Evolutionary conservation across 2,113 vertebrate species (phyloP), one percentile per base, ranked within the genome.

Genomic region (Athene noctua): DNA sequence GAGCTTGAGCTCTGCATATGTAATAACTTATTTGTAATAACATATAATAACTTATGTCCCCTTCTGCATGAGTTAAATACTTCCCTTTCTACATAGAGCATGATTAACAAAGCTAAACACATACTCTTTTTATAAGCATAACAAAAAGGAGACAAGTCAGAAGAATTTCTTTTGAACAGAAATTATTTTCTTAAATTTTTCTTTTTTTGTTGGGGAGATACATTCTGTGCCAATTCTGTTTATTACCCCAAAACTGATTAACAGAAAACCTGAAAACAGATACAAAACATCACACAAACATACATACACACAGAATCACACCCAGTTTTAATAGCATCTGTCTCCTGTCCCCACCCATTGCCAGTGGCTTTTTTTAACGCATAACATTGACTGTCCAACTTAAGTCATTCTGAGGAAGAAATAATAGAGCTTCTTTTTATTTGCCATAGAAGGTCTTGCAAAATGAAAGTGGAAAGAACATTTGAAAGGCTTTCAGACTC

Each of bases 321-420:
- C 49, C 58, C 57, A 72, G 17, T 59, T 91, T 91, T 94, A 94
- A 82, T 70, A 87, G 54, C 58, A 91, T 30, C 34, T 80, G 30
- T 21, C 36, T 89, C 7, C 70, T 72, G 7, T 25, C 46, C 36
- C 65, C 73, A 79, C 63, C 32, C 25, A 57, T 26, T 79, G 63
- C 73, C 67, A 19, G 6, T 32, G 73, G 77, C 47, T 46, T 73
- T 86, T 78, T 86, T 61, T 26, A 72, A 58, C 59, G 49, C 29
- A 49, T 30, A 84, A 5, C 36, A 42, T 18, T 67, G 68, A 58
- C 42, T 63, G 27, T 49, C 40, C 23, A 40, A 52, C 72, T 59
- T 62, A 80, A 92, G 47, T 59, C 38, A 75, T 49, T 67, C 32
- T 19, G 27, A 89, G 77, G 44, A 88, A 84, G 36, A 91, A 90